Conservation (phyloP, 2,888 invertebrate genomes). For the Crepidodera aurea region DNA sequence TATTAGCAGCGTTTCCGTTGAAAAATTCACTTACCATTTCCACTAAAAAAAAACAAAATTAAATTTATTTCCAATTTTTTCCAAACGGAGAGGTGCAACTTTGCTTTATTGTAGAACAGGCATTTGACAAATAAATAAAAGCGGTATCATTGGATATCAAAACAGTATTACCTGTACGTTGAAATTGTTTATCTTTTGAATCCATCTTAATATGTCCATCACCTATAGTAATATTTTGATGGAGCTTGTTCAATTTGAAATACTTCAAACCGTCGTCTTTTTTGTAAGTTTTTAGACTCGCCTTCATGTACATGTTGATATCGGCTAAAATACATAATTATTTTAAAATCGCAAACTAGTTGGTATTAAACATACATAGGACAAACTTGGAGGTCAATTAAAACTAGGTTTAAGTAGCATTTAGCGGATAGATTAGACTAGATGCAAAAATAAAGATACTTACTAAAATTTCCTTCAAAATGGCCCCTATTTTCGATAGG, state of each 20-base stretch:
- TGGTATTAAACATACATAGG: too few relatives aligned
- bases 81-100: too few relatives aligned
- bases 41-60: background rate
- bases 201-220: background rate
- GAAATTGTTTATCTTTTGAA: conserved; percentile 2
- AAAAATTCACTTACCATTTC: background rate
- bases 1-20: background rate
- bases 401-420: too few relatives aligned
- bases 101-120: too few relatives aligned
- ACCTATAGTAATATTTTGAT: background rate
- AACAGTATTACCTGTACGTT: conserved; percentile 1
- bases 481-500: background rate
- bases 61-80: too few relatives aligned
- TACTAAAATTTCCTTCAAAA: conserved; percentile 2
- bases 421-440: too few relatives aligned
- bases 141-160: too few relatives aligned
- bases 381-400: too few relatives aligned
- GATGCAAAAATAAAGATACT: too few relatives aligned
- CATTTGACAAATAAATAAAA: too few relatives aligned
- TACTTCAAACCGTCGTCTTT: conserved; percentile 1
- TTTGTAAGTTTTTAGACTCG: background rate
- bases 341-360: too few relatives aligned
- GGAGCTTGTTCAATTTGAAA: conserved; percentile 5
- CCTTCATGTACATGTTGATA: background rate
- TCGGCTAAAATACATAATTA: conserved; percentile 2